A percentile compares a stretch with the other conserved stretches of the same genome.
phyloP scores from a whole-genome alignment of 2,888 invertebrate species.

The Erpobdella octoculata region DNA sequence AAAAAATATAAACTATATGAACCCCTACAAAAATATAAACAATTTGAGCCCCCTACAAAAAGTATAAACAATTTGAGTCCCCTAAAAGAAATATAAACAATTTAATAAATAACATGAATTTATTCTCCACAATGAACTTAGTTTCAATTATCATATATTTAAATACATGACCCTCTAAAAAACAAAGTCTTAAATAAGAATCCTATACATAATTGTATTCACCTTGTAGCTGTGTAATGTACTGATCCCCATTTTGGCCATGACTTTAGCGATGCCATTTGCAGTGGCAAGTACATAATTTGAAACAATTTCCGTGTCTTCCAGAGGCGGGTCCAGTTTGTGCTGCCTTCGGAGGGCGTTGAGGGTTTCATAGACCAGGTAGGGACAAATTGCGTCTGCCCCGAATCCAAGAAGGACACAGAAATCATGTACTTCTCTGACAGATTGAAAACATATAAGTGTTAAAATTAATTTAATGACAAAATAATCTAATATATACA shows the following conservation, averaged over 20 bases:
- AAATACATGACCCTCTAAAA: no score
- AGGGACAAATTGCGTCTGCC: slow-evolving; percentile 94
- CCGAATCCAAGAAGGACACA: slow-evolving; percentile 91
- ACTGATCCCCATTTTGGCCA: slow-evolving; percentile 99
- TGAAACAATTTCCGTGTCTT: slow-evolving; percentile 67
- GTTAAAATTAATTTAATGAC: neutral
- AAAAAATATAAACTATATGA: neutral
- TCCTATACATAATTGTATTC: neutral
- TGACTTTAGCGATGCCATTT: slow-evolving; percentile 79
- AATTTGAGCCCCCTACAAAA: neutral
- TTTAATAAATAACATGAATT: no score
- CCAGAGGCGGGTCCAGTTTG: slow-evolving; percentile 67
- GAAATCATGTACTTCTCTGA: slow-evolving; percentile 77
- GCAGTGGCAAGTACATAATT: slow-evolving; percentile 85
- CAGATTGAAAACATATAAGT: neutral
- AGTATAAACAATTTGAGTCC: no score
- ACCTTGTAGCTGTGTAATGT: slow-evolving; percentile 91
- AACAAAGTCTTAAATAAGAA: no score
- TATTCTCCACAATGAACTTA: no score
- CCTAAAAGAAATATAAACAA: no score
- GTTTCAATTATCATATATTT: no score
- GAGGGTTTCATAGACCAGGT: slow-evolving; percentile 87
- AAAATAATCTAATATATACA: neutral
- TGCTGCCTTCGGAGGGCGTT: slow-evolving; percentile 76
- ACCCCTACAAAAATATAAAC: neutral